These are phyloP conservation scores for Imbricaverruca yamaguchii DNA, from an alignment of 2,888 invertebrate genomes.

Conservation along the genomic window DNA sequence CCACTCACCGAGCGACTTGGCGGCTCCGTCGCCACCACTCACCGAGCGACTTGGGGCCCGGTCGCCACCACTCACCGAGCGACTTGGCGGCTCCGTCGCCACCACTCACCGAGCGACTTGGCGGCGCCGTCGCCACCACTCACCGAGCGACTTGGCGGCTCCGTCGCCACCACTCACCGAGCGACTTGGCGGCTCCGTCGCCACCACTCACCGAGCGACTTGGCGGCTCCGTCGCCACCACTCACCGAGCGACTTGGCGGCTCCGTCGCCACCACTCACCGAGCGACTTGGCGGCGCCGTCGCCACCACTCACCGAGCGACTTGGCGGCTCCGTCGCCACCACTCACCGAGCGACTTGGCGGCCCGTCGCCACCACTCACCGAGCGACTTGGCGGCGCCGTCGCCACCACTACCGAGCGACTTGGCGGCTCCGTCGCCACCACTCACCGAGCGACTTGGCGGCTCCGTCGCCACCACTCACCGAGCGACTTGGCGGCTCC, in stretches of 20 bases:
- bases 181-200: slow-evolving; percentile 34
- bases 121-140: slow-evolving; percentile 36
- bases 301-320: slow-evolving; percentile 38
- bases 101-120: slow-evolving; percentile 37
- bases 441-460: slow-evolving; percentile 38
- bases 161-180: slow-evolving; percentile 39
- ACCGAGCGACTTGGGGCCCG: slow-evolving; percentile 37
- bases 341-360: slow-evolving; percentile 38
- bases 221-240: slow-evolving; percentile 35
- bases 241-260: slow-evolving; percentile 37
- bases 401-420: slow-evolving; percentile 37
- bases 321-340: slow-evolving; percentile 32
- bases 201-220: slow-evolving; percentile 37
- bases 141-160: slow-evolving; percentile 37
- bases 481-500: slow-evolving; percentile 36
- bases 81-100: slow-evolving; percentile 34
- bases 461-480: slow-evolving; percentile 37
- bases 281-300: slow-evolving; percentile 34
- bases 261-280: slow-evolving; percentile 39
- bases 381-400: slow-evolving; percentile 36
- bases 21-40: slow-evolving; percentile 36
- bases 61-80: slow-evolving; percentile 38
- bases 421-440: slow-evolving; percentile 32
- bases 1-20: slow-evolving; percentile 38
- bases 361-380: slow-evolving; percentile 36